Base-by-base conservation (phyloP, 2,113 vertebrate species). In the Corvus cornix region DNA sequence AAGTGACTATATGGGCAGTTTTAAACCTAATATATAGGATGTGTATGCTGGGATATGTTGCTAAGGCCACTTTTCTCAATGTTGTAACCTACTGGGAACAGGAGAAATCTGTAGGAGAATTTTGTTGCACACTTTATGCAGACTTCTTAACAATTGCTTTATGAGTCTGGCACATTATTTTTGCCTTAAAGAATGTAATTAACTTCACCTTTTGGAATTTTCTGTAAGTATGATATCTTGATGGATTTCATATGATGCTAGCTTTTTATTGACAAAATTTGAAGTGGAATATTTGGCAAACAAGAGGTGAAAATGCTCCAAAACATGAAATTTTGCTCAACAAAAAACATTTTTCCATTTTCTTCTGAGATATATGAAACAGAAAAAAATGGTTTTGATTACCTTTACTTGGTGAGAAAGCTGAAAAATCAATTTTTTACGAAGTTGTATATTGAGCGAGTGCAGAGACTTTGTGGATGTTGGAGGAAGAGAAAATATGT, bases 351-450 rank as follows among this genome's bases (percentile, higher is more conserved):
- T 89, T 68, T 93, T 33, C 33, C 3, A 1, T 78, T 89, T 89
- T 86, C 19, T 80, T 73, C 63, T 49, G 41, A 73, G 43, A 87
- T 91, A 78, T 64, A 17, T 30, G 35, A 58, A 63, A 82, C 73
- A 49, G 28, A 76, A 56, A 76, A 89, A 89, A 73, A 77, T 31
- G 2, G 6, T 1, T 87, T 91, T 81, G 19, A 87, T 81, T 93
- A 77, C 37, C 51, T 91, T 81, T 89, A 56, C 37, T 73, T 69
- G 46, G 9, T 1, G 0, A 91, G 55, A 81, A 81, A 93, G 51
- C 77, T 87, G 84, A 89, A 89, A 87, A 94, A 78, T 84, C 64
- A 66, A 9, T 90, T 92, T 74, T 84, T 94, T 88, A 92, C 17
- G 31, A 75, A 82, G 56, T 90, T 78, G 28, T 10, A 2, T 70